Evolutionary conservation across 2,888 invertebrate species (phyloP), one percentile per base, ranked within the genome.

Genomic region (Pandemis heparana): DNA sequence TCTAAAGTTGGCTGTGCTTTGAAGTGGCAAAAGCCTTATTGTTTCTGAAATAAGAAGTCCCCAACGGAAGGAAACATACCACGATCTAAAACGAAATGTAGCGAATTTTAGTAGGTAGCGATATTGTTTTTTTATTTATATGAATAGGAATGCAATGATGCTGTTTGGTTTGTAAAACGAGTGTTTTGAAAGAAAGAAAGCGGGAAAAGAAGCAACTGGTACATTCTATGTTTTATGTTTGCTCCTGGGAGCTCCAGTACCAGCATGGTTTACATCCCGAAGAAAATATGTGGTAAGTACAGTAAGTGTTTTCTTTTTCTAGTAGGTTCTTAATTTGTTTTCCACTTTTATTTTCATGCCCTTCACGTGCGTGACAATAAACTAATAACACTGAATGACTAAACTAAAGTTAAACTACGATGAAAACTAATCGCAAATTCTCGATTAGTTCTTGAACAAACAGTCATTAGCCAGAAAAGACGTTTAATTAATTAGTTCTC

Each of bases 401-500:
- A 23, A 23, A 23, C 56, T 56, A 56, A 23, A 56, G 23, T 56
- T 56, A n/a, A 48, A 48, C 48, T 48, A 53, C 18, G 18, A 53
- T 53, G 51, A 9, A 56, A 56, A 56, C 23, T 23, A 56, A 23
- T 23, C 56, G 12, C 56, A 23, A 23, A 23, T 56, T 23, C 23
- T 56, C 23, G 56, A 56, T 56, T 56, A 56, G 56, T 56, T 56
- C 56, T 56, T 12, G 12, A 56, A 18, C 56, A 56, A 56, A 56
- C 56, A 10, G 56, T 23, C 23, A 56, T 56, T 23, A 56, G 23
- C n/a, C 56, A 23, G 18, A 56, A 56, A 56, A 56, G 56, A 56
- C 62, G 41, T 62, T 61, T 1, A 62, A 62, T 62, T 62, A 62
- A 62, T 62, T 62, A 62, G 41, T 62, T 39, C 18, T 5, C 65